Conservation (phyloP, 2,797 vertebrate genomes). For the Alca torda region DNA sequence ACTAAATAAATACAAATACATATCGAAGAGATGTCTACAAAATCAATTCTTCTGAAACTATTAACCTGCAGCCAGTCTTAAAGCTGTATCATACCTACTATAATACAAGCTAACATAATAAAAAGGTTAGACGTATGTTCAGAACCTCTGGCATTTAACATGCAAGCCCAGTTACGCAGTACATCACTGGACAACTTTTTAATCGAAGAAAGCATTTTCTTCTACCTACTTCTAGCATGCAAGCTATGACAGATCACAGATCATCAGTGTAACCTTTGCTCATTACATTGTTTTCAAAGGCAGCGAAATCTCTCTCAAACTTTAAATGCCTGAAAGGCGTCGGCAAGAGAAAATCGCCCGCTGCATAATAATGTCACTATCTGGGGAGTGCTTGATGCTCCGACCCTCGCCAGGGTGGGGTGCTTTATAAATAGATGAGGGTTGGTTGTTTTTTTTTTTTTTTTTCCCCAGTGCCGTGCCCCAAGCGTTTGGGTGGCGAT, state of each 20-base stretch:
- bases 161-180: neutral
- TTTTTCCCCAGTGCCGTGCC: neutral
- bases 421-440: constrained; percentile 56
- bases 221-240: neutral
- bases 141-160: neutral
- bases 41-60: neutral
- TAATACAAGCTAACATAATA: neutral
- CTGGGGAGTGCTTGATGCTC: constrained; percentile 11
- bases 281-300: neutral
- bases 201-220: neutral
- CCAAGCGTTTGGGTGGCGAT: constrained; percentile 53
- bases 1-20: neutral
- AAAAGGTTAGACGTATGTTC: neutral
- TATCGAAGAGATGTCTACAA: neutral
- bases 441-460: neutral
- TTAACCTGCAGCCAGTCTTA: neutral
- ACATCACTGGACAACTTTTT: neutral
- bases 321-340: constrained; percentile 22
- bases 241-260: neutral
- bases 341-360: neutral
- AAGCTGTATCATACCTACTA: neutral
- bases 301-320: constrained; percentile 5
- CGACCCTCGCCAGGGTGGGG: constrained; percentile 46
- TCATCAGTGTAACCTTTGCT: constrained; percentile 23
- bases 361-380: constrained; percentile 2